Percentiles rank a stretch among this genome's conserved stretches.
These are phyloP conservation scores for Gnathonemus echidnorhynchus DNA, from an alignment of 2,113 vertebrate genomes.

Conservation along the genomic window DNA sequence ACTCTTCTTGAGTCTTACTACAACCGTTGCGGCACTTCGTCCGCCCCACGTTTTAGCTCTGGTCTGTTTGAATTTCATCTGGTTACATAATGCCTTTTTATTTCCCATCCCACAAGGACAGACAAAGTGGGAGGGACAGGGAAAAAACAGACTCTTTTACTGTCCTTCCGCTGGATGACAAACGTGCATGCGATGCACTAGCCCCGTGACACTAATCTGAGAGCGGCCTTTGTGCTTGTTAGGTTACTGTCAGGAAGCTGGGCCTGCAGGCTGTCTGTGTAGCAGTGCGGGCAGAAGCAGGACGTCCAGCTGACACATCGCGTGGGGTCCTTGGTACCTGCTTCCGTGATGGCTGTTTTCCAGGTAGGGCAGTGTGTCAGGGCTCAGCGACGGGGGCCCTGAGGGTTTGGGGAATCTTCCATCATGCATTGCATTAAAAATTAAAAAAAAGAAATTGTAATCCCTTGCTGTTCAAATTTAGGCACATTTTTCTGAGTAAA, in stretches of 20 bases:
- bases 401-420: conserved; percentile 22
- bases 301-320: conserved; percentile 57
- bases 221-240: background rate
- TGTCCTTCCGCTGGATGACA: background rate
- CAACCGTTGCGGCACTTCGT: background rate
- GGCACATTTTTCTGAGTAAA: conserved; percentile 58
- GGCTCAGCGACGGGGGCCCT: background rate
- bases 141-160: background rate
- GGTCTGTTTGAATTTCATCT: background rate
- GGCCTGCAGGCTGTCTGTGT: conserved; percentile 23
- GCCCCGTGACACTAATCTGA: background rate
- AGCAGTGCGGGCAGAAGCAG: conserved; percentile 35
- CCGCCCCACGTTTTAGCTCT: background rate
- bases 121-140: background rate
- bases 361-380: conserved; percentile 20
- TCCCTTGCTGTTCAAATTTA: conserved; percentile 55
- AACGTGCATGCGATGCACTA: too few species aligned
- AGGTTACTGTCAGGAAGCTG: background rate
- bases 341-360: conserved; percentile 53
- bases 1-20: background rate
- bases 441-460: conserved; percentile 27
- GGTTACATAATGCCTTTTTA: background rate
- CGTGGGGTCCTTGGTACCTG: conserved; percentile 44
- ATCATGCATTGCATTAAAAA: background rate
- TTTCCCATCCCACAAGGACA: background rate